Conservation (phyloP, 2,888 invertebrate genomes). For the Ecliptopera silaceata region DNA sequence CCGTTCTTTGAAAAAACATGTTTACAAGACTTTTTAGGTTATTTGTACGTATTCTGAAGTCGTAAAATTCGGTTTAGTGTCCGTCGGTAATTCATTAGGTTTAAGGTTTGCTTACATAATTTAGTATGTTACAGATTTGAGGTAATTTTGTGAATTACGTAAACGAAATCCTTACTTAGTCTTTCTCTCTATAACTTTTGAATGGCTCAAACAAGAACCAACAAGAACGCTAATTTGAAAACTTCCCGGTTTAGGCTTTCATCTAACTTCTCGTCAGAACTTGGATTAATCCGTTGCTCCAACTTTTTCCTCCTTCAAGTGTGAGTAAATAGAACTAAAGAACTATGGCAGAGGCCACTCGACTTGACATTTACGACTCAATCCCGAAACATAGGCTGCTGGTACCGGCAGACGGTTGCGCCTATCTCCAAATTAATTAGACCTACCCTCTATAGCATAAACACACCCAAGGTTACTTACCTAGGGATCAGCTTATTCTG, state of each 20-base stretch:
- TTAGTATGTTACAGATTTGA: neutral
- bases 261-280: conserved; percentile 60
- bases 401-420: conserved; percentile 57
- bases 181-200: neutral
- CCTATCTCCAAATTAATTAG: conserved; percentile 65
- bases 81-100: conserved; percentile 56
- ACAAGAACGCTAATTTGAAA: conserved; percentile 50
- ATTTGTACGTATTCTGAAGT: conserved; percentile 26
- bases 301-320: conserved; percentile 59
- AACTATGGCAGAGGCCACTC: conserved; percentile 71
- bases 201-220: neutral
- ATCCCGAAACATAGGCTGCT: conserved; percentile 70
- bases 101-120: conserved; percentile 12
- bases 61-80: conserved; percentile 69
- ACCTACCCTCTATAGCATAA: conserved; percentile 46
- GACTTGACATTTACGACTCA: conserved; percentile 81
- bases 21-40: conserved; percentile 71
- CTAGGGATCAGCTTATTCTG: conserved; percentile 53
- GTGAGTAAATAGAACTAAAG: conserved; percentile 69
- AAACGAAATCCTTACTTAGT: neutral
- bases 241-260: conserved; percentile 55
- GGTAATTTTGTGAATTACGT: neutral
- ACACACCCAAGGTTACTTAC: conserved; percentile 20
- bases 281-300: conserved; percentile 53
- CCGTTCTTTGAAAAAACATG: conserved; percentile 71